Base-by-base conservation (phyloP, 2,113 vertebrate species). In the Synchiropus splendidus region DNA sequence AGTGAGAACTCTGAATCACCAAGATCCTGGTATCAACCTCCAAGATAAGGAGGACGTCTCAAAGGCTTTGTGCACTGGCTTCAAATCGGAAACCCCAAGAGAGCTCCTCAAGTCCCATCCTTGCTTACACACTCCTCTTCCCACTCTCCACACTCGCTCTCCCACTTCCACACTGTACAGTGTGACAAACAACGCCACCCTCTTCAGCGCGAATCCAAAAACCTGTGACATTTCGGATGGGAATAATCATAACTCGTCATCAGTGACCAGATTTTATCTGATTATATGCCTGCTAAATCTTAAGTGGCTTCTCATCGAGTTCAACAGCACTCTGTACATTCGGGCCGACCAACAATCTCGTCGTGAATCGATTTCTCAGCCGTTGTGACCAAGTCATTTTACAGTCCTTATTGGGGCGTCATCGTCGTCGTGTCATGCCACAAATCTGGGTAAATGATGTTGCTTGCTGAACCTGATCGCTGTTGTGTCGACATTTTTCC, bases 291-390 rank as follows among this genome's bases (percentile, higher is more conserved):
- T 41, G 63, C 56, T 72, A 58, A 66, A 73, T 64, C 66, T 62
- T n/a, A 59, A 73, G 70, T 58, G 66, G 43, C 58, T 64, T 62
- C 67, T 77, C 66, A 75, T 80, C 74, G 72, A 65, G 64, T 66
- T 63, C 69, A 71, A 67, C 67, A n/a, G n/a, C n/a, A n/a, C n/a
- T n/a, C n/a, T n/a, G n/a, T n/a, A n/a, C n/a, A n/a, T n/a, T n/a
- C n/a, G n/a, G n/a, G n/a, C n/a, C n/a, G n/a, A n/a, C n/a, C n/a
- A n/a, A n/a, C n/a, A n/a, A n/a, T n/a, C n/a, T n/a, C n/a, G n/a
- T 82, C 70, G 50, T 67, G 73, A 79, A 64, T 72, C 64, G 77
- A 75, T 82, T 79, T 77, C 74, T 75, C 67, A 77, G 54, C 70
- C 61, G 74, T 80, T 72, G 75, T 53, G 61, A 67, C 67, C 77